Percentiles rank a stretch among this genome's conserved stretches.
These are phyloP conservation scores for Nasonovia ribisnigri DNA, from an alignment of 2,888 invertebrate species.

Conservation along the genomic window DNA sequence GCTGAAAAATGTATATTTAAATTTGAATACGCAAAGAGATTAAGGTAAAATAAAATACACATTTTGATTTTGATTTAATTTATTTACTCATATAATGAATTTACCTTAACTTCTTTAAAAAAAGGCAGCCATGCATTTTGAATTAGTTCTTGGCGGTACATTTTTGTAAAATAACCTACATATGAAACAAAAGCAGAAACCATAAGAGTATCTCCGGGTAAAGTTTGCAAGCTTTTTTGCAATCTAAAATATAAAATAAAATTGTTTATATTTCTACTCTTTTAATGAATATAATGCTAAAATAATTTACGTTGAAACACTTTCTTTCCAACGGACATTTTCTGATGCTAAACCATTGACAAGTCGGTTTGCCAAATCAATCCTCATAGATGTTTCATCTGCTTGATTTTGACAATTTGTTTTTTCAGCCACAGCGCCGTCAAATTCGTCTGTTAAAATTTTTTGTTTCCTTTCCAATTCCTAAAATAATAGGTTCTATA, in stretches of 20 bases:
- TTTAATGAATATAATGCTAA: not conserved
- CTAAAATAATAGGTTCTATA: slow-evolving; percentile 69
- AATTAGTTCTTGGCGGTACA: slow-evolving; percentile 84
- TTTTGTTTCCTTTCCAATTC: slow-evolving; percentile 84
- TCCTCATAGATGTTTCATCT: slow-evolving; percentile 88
- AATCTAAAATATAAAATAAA: slow-evolving; percentile 73
- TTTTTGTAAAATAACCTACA: slow-evolving; percentile 91
- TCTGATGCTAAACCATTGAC: slow-evolving; percentile 94
- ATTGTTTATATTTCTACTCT: not conserved
- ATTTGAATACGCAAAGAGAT: not conserved
- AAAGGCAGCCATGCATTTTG: slow-evolving; percentile 85
- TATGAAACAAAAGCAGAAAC: slow-evolving; percentile 95
- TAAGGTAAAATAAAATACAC: not conserved
- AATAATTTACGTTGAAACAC: slow-evolving; percentile 73
- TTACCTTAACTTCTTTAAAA: slow-evolving; percentile 77
- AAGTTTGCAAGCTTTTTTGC: slow-evolving; percentile 79
- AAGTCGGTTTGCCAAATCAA: slow-evolving; percentile 90
- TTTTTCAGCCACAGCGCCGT: slow-evolving; percentile 87
- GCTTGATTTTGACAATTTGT: slow-evolving; percentile 93
- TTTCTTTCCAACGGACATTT: slow-evolving; percentile 85
- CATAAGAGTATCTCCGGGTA: slow-evolving; percentile 90
- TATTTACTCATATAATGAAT: not conserved
- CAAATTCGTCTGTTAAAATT: slow-evolving; percentile 84
- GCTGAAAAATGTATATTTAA: slow-evolving; percentile 70
- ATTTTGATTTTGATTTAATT: not conserved